phyloP scores from a whole-genome alignment of 2,797 vertebrate genomes.

The Ctenochaetus hawaiiensis region DNA sequence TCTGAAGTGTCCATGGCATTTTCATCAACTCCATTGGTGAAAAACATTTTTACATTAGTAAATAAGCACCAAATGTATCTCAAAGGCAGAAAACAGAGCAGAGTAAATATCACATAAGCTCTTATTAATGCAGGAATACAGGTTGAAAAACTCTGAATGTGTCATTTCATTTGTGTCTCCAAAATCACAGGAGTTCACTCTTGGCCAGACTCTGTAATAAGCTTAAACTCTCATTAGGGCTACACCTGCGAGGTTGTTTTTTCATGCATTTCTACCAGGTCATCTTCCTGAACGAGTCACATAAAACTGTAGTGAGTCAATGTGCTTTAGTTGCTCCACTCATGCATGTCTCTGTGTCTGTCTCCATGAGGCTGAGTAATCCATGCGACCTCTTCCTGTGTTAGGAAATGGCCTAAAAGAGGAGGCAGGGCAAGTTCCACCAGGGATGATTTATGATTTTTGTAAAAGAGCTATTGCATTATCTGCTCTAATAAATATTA shows the following conservation, averaged over 20 bases:
- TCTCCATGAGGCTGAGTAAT: constrained; percentile 70
- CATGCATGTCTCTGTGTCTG: constrained; percentile 42
- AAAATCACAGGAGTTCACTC: background rate
- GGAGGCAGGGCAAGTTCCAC: constrained; percentile 58
- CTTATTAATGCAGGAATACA: background rate
- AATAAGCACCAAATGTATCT: background rate
- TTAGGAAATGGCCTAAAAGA: constrained; percentile 63
- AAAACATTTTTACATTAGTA: background rate
- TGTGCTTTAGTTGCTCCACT: constrained; percentile 47
- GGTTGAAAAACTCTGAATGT: background rate
- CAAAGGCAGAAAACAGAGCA: background rate
- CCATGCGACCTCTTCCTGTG: constrained; percentile 68
- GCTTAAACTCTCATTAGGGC: constrained; percentile 8
- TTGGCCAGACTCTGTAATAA: constrained; percentile 8
- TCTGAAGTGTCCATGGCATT: background rate
- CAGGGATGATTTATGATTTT: constrained; percentile 67
- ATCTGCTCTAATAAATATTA: constrained; percentile 47
- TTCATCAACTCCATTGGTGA: background rate
- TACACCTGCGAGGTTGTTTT: constrained; percentile 16
- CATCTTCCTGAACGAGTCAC: constrained; percentile 25
- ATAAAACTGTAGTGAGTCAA: constrained; percentile 59
- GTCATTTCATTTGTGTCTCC: background rate
- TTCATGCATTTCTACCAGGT: constrained; percentile 20
- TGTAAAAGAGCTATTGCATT: constrained; percentile 27
- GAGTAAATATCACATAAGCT: background rate